Base-by-base conservation (phyloP, 2,888 invertebrate genomes). In the Acanthosepion pharaonis region DNA sequence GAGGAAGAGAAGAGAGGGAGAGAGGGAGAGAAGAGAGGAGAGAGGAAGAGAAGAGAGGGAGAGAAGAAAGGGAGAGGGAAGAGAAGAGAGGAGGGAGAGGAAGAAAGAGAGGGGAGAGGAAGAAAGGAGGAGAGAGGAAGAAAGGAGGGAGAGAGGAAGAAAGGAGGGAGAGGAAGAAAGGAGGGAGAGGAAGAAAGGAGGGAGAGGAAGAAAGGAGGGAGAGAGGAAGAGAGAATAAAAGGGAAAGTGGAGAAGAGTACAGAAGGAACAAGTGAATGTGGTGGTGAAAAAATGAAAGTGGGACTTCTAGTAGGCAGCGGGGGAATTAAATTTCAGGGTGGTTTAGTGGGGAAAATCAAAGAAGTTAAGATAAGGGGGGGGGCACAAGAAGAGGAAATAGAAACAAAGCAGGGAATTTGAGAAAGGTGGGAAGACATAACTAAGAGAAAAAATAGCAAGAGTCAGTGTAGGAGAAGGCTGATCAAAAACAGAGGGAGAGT, bases 61-160 rank as follows among this genome's bases (percentile, higher is more conserved):
- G 28, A 28, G 28, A 28, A 0, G 3, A 4, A 11, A 0, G 6
- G 5, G 28, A 25, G 8, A 28, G 5, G 0, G 11, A 1, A 4
- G 6, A 0, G 25, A 8, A 64, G 11, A 28, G 9, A 11, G 6
- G 25, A 6, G 9, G 0, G 64, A 23, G 23, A 20, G 23, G 2
- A 25, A 4, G 23, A 2, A 8, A 59, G 59, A 59, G 59, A 59
- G 23, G 5, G 3, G 59, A 25, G 59, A 59, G 25, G 23, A 23
- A 25, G 1, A 25, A 23, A 25, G 25, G 23, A 23, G 23, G 25
- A 25, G 59, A 59, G 0, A 28, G 8, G 20, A 20, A 28, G 8
- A 8, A 5, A 28, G 28, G 28, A 3, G 5, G 2, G 25, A 20
- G 20, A 64, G 25, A 23, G 59, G 2, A 25, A 23, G 25, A 28